phyloP scores from a whole-genome alignment of 2,797 vertebrate genomes.

The Oophaga sylvatica region DNA sequence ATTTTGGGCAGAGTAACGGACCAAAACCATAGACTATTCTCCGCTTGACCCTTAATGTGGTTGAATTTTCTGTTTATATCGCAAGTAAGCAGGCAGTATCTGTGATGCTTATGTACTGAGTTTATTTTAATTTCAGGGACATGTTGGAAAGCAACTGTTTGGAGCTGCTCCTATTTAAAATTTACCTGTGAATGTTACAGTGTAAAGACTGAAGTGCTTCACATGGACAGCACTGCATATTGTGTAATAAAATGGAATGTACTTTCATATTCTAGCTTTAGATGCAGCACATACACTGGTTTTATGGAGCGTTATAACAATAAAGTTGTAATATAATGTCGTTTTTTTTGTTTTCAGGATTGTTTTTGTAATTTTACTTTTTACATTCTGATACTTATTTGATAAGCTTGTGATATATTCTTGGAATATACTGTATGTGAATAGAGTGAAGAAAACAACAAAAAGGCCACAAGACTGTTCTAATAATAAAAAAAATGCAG shows the following conservation, averaged over 20 bases:
- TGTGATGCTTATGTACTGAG: slow-evolving; percentile 10
- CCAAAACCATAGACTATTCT: slow-evolving; percentile 45
- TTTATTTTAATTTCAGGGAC: slow-evolving; percentile 11
- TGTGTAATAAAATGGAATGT: background rate
- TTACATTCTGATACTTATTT: background rate
- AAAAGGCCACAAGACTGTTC: too few relatives aligned
- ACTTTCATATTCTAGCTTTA: background rate
- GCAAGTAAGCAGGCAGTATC: background rate
- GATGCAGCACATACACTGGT: background rate
- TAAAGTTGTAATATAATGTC: background rate
- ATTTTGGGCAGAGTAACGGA: slow-evolving; percentile 51
- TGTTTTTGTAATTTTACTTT: background rate
- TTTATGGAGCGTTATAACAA: background rate
- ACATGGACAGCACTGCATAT: background rate
- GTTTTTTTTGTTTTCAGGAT: background rate
- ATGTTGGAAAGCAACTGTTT: background rate
- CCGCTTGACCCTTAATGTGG: slow-evolving; percentile 32
- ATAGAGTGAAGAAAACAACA: background rate
- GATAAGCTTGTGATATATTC: too few relatives aligned
- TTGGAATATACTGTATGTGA: too few relatives aligned
- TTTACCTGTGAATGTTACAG: slow-evolving; percentile 1
- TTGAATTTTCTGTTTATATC: slow-evolving; percentile 30
- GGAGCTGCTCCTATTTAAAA: background rate
- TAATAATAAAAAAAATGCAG: too few relatives aligned
- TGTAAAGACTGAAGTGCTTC: slow-evolving; percentile 7